Evolutionary conservation across 2,888 invertebrate species (phyloP).

Genomic region (Drosophila ustulata): DNA sequence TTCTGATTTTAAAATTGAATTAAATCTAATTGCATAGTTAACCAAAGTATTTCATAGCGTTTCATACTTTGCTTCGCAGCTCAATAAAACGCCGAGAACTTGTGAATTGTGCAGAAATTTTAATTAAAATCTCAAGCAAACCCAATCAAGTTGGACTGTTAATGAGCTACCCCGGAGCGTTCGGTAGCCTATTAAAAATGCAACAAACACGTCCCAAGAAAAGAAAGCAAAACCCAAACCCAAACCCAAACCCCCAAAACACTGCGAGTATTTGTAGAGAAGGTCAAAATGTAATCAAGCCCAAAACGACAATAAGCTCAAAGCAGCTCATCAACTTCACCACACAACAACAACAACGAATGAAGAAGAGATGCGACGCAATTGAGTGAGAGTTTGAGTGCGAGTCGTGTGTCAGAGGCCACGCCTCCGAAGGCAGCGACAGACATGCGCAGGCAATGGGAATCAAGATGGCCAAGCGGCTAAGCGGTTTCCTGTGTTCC

Average conservation of each 20-base stretch:
- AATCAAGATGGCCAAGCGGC: conserved; percentile 63
- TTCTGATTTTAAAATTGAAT: background rate
- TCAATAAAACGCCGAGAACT: background rate
- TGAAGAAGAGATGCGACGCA: conserved; percentile 1
- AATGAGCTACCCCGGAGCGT: conserved; percentile 62
- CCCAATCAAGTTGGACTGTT: conserved; percentile 60
- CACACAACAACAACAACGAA: conserved; percentile 32
- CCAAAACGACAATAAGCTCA: conserved; percentile 39
- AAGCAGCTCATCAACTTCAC: conserved; percentile 68
- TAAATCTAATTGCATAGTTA: background rate
- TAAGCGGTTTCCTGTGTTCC: conserved; percentile 43
- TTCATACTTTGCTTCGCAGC: background rate
- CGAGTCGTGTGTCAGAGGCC: conserved; percentile 32
- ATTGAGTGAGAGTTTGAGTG: conserved; percentile 44
- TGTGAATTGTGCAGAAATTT: conserved; percentile 27
- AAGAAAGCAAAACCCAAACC: conserved; percentile 36
- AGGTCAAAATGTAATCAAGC: conserved; percentile 75
- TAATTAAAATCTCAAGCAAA: conserved; percentile 61
- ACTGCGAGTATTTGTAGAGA: conserved; percentile 45
- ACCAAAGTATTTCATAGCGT: background rate
- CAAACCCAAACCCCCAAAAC: conserved; percentile 12
- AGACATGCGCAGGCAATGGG: conserved; percentile 64
- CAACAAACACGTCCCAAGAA: conserved; percentile 68
- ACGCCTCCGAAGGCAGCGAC: conserved; percentile 49
- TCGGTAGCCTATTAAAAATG: conserved; percentile 74